These are phyloP conservation scores for Diaprepes abbreviatus DNA, from an alignment of 2,888 invertebrate species.

Conservation along the genomic window DNA sequence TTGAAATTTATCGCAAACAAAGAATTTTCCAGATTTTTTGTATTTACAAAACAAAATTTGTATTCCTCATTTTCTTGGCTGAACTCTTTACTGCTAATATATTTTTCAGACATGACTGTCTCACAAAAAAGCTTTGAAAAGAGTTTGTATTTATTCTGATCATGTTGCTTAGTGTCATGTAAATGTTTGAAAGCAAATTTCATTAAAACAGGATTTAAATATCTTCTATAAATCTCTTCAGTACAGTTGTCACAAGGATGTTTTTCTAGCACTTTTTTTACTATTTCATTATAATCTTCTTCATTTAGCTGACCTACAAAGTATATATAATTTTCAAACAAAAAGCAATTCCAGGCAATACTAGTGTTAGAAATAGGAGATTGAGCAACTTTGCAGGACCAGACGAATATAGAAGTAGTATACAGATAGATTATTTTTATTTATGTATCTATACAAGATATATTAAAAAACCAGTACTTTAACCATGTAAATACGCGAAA, in stretches of 20 bases:
- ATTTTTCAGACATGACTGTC: neutral
- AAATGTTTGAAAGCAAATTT: neutral
- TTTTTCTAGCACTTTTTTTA: conserved; percentile 7
- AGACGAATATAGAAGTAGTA: too few relatives aligned
- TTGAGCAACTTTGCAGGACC: too few relatives aligned
- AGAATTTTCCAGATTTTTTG: too few relatives aligned
- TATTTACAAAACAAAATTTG: conserved; percentile 6
- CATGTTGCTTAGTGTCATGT: neutral
- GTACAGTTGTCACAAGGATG: conserved; percentile 3
- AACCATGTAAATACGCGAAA: too few relatives aligned
- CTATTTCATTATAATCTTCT: neutral
- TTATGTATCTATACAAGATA: too few relatives aligned
- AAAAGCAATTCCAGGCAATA: too few relatives aligned
- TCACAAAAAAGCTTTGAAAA: neutral
- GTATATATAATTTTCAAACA: too few relatives aligned
- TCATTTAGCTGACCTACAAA: neutral
- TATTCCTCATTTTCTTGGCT: neutral
- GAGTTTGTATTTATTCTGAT: neutral
- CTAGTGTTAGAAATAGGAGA: too few relatives aligned
- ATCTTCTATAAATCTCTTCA: neutral
- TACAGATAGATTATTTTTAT: too few relatives aligned
- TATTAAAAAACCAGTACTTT: too few relatives aligned
- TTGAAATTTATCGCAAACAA: too few relatives aligned
- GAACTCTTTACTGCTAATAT: neutral
- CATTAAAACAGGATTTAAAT: neutral